Base-by-base conservation (phyloP, 2,113 vertebrate genomes). In the Sialia sialis region DNA sequence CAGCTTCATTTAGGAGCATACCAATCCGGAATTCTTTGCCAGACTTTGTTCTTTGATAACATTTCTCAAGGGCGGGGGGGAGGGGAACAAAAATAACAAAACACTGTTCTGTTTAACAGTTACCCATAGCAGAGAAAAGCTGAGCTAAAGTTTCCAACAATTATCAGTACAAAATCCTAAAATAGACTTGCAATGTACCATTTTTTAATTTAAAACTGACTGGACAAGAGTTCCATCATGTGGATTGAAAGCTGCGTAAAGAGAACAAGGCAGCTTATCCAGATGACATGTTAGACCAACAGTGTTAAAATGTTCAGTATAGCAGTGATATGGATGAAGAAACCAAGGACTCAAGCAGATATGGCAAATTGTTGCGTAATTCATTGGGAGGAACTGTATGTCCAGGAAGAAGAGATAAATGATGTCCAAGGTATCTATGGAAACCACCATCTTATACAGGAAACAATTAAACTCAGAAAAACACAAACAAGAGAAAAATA, bases 91-190 rank as follows among this genome's bases (percentile, higher is more conserved):
- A 93, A 94, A 89, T 67, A 94, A 91, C 78, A 94, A 87, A 87
- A 93, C 67, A 55, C 58, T 91, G 78, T 64, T 95, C 72, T 94
- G 92, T 96, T 94, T 88, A 92, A 81, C 69, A 55, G 83, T 89
- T 92, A 81, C 80, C 44, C 95, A 78, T 18, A 92, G 63, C 62
- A 91, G 38, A 95, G 74, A 87, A 94, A 94, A 90, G 46, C 89
- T 95, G 87, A 95, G 84, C 74, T 85, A 60, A 95, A 94, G 58
- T 94, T 94, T 95, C 95, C 95, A 95, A 64, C 54, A 76, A 93
- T 87, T 89, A 92, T 68, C 81, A 84, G 91, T 10, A 73, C 29
- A 73, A 94, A 85, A 68, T 79, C 84, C 84, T 60, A 73, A 90
- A 79, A 79, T 7, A 95, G 70, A 58, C 43, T 73, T 30, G 49